Conservation (phyloP, 2,113 vertebrate species). For the Tetraodon nigroviridis region DNA sequence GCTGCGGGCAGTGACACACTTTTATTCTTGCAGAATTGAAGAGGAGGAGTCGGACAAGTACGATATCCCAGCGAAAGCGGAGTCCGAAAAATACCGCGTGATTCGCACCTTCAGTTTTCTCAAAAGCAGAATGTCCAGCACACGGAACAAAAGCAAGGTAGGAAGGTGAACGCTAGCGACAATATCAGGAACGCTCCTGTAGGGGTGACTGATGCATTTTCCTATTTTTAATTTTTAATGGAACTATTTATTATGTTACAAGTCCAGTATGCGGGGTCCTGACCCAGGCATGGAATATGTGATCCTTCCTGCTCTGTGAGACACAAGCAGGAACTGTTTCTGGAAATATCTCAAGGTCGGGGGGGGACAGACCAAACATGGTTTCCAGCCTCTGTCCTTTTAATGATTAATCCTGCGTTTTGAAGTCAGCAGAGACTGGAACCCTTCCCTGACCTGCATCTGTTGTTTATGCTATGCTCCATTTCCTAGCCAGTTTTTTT, state of each 20-base stretch:
- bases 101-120: slow-evolving; percentile 95
- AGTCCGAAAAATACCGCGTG: slow-evolving; percentile 92
- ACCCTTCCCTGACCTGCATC: slow-evolving; percentile 26
- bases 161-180: not conserved
- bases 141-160: slow-evolving; percentile 86
- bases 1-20: not conserved
- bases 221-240: not conserved
- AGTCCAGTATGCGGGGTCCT: not conserved
- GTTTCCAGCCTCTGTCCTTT: slow-evolving; percentile 45
- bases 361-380: slow-evolving; percentile 43
- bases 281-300: not conserved
- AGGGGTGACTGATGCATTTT: not conserved
- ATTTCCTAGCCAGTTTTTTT: slow-evolving; percentile 31
- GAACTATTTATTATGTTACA: not conserved
- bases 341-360: slow-evolving; percentile 45
- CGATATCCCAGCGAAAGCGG: slow-evolving; percentile 80
- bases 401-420: slow-evolving; percentile 62
- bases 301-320: slow-evolving; percentile 17
- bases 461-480: slow-evolving; percentile 39
- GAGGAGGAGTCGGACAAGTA: slow-evolving; percentile 89
- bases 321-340: slow-evolving; percentile 49
- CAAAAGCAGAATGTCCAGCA: slow-evolving; percentile 92
- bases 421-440: slow-evolving; percentile 47
- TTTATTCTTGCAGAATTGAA: slow-evolving; percentile 74
- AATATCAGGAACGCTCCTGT: not conserved